Conservation (phyloP, 2,113 vertebrate genomes). For the Pristiophorus japonicus region DNA sequence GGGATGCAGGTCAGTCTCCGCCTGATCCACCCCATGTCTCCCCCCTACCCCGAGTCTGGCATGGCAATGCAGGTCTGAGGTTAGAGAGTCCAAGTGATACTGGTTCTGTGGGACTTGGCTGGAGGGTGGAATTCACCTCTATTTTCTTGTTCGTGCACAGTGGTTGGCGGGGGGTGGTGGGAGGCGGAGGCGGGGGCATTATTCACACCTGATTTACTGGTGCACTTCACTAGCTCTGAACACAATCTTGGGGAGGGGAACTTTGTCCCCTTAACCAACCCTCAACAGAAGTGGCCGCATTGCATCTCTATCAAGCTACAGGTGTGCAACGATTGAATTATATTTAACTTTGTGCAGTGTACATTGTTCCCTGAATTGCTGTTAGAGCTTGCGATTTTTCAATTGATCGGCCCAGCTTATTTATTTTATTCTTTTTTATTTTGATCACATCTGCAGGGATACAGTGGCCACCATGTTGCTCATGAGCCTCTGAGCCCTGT, state of each 20-base stretch:
- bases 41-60: background rate
- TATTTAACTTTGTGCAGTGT: background rate
- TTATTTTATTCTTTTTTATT: background rate
- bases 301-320: background rate
- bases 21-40: background rate
- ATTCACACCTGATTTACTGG: background rate
- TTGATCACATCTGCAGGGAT: background rate
- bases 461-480: background rate
- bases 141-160: background rate
- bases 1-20: background rate
- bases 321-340: background rate
- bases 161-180: background rate
- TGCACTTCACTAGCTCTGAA: background rate
- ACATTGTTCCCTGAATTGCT: background rate
- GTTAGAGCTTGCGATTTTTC: background rate
- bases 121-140: background rate
- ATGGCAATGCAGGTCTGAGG: background rate
- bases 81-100: background rate
- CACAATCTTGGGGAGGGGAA: background rate
- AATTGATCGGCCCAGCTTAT: background rate
- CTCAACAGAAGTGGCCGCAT: background rate
- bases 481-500: background rate
- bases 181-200: background rate
- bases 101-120: background rate
- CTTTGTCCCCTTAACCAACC: background rate